phyloP scores from a whole-genome alignment of 1,140 invertebrate genomes.

The Cryptotermes secundus region DNA sequence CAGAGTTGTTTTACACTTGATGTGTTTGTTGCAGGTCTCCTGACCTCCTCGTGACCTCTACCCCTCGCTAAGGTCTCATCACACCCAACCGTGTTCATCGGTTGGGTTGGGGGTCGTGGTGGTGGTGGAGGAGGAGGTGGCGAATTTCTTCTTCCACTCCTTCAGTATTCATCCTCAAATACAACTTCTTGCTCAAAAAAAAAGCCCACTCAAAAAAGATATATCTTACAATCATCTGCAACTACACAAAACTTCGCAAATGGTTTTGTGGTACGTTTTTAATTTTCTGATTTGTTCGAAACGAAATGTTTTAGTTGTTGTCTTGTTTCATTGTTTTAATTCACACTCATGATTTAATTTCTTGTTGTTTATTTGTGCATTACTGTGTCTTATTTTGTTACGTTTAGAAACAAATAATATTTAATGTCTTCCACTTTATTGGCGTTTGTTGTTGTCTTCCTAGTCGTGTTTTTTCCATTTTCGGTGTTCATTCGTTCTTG shows the following conservation, averaged over 20 bases:
- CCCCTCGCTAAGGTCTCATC: constrained; percentile 7
- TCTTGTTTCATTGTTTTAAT: neutral
- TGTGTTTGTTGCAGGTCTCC: neutral
- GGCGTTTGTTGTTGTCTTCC: constrained; percentile 3
- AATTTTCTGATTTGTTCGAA: neutral
- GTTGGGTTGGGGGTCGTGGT: neutral
- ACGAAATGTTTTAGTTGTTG: neutral
- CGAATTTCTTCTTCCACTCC: neutral
- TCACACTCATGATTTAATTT: neutral
- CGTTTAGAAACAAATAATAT: neutral
- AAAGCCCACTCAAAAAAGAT: neutral
- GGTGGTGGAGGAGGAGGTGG: neutral
- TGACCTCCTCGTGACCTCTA: neutral
- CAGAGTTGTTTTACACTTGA: neutral
- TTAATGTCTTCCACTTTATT: constrained; percentile 19
- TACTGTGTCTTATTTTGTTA: neutral
- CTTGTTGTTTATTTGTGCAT: constrained; percentile 1
- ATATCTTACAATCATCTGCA: neutral
- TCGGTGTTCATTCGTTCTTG: constrained; percentile 6
- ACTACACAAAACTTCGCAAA: constrained; percentile 13
- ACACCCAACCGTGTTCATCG: neutral
- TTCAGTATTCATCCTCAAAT: neutral
- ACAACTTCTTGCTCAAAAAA: constrained; percentile 11
- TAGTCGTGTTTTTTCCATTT: neutral
- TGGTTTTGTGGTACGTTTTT: constrained; percentile 19